Evolutionary conservation across 2,113 vertebrate genomes (phyloP), one percentile per base, ranked within the genome.

Genomic region (Oryzias melastigma): DNA sequence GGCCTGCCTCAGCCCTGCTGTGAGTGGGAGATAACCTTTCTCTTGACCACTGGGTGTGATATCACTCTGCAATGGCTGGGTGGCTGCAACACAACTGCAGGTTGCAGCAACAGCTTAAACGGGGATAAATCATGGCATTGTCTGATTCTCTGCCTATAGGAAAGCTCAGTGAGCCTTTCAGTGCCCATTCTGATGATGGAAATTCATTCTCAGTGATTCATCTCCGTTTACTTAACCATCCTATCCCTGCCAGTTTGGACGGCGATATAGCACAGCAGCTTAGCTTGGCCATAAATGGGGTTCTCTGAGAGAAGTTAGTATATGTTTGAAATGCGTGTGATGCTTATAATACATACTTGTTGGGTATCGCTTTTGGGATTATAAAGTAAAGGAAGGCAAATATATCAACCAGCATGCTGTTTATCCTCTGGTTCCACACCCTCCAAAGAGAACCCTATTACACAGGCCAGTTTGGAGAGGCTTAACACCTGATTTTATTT

Each of bases 401-500:
- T 87, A 78, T 88, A 81, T 82, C 72, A 64, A 78, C 82, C 77
- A 76, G 63, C 78, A 62, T 71, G 70, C 73, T 72, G 77, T 91
- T 91, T 85, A 90, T 88, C 87, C 81, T 27, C 73, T 61, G 71
- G 79, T 76, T 87, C 77, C 85, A 86, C 77, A 75, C 73, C 73
- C 82, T 84, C 49, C 70, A 85, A 88, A 89, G 76, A 74, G 75
- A 89, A 87, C 82, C 76, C 75, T 61, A 83, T 88, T 90, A 85
- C 85, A 85, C 81, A 68, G 74, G 83, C 87, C 77, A 81, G 88
- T 90, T 89, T 88, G 79, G 73, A 83, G 87, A 84, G 78, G 88
- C 85, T 90, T 89, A 91, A 87, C 89, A 90, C 88, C 87, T 91
- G 88, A 74, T 70, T 85, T 82, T 73, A 62, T 72, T 71, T 76